A percentile compares a stretch with the other conserved stretches of the same genome.
Evolutionary conservation across 1,140 invertebrate species (phyloP).

Genomic region (Ceratoteleas bidentatus): DNA sequence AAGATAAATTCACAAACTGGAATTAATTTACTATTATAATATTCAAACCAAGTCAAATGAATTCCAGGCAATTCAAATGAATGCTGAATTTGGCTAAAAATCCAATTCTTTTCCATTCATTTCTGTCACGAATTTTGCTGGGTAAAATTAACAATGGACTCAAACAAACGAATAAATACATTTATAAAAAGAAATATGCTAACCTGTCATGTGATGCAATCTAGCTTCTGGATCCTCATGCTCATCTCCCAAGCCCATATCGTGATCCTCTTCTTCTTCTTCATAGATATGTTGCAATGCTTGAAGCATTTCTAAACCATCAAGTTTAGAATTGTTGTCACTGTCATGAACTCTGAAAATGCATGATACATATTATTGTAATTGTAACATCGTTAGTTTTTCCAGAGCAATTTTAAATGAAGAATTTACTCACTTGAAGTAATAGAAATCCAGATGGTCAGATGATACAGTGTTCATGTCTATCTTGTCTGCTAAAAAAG

Average conservation of each 20-base stretch:
- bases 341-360: slow-evolving; percentile 85
- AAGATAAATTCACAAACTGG: too few species aligned
- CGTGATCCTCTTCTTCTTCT: slow-evolving; percentile 69
- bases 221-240: slow-evolving; percentile 31
- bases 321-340: slow-evolving; percentile 89
- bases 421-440: slow-evolving; percentile 82
- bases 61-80: too few species aligned
- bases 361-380: not conserved
- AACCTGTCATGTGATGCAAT: slow-evolving; percentile 51
- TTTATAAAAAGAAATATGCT: too few species aligned
- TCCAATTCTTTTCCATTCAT: too few species aligned
- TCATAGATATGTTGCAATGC: slow-evolving; percentile 85
- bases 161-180: too few species aligned
- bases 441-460: slow-evolving; percentile 88
- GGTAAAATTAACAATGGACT: too few species aligned
- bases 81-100: too few species aligned
- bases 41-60: too few species aligned
- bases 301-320: slow-evolving; percentile 90
- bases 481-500: slow-evolving; percentile 80
- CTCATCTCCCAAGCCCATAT: slow-evolving; percentile 12
- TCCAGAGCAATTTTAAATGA: not conserved
- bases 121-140: too few species aligned
- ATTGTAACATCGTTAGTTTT: not conserved
- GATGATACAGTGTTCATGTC: slow-evolving; percentile 85
- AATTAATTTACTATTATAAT: too few species aligned